Base-by-base conservation (phyloP, 2,797 vertebrate species). In the Ciconia nigra region DNA sequence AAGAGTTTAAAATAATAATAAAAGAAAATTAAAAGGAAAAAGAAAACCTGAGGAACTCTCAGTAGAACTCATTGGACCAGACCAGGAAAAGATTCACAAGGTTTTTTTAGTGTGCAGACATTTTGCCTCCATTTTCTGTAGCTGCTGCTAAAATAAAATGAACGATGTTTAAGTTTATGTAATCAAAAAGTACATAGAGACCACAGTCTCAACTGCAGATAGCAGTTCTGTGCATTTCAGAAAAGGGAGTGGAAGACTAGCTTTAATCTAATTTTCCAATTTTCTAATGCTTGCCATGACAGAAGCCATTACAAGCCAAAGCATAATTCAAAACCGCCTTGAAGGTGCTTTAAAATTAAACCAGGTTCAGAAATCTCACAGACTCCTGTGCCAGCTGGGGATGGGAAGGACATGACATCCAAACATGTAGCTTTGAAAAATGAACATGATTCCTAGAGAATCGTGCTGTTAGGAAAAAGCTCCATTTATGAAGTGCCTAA, bases 101-200 rank as follows among this genome's bases (percentile, higher is more conserved):
- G 0, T 1, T 11, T 55, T 81, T 67, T 54, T 39, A 49, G 22
- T 1, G 0, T 2, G 2, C 9, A 44, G 22, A 20, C 49, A 63
- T 90, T 90, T 88, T 78, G 5, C 20, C 9, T 54, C 7, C 6
- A 18, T 49, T 78, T 78, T 81, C 16, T 61, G 24, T 21, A 55
- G 29, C 9, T 83, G 4, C 7, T 58, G 3, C 24, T 54, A 70
- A 65, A 26, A 58, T 13, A 62, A 90, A 93, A 52, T 46, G 7
- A 55, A 87, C 74, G 1, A 2, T 10, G 22, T 78, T 81, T 26
- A 54, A 65, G 87, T 70, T 39, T 54, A n/a, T 80, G 7, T 37
- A n/a, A 66, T 31, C 24, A 9, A 83, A 81, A 89, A 76, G n/a
- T 29, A 11, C 4, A 5, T 24, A 67, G 18, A 76, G 26, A 70